A percentile compares a stretch with the other conserved stretches of the same genome.
phyloP scores from a whole-genome alignment of 2,888 invertebrate species.

The Leistus spinibarbis region DNA sequence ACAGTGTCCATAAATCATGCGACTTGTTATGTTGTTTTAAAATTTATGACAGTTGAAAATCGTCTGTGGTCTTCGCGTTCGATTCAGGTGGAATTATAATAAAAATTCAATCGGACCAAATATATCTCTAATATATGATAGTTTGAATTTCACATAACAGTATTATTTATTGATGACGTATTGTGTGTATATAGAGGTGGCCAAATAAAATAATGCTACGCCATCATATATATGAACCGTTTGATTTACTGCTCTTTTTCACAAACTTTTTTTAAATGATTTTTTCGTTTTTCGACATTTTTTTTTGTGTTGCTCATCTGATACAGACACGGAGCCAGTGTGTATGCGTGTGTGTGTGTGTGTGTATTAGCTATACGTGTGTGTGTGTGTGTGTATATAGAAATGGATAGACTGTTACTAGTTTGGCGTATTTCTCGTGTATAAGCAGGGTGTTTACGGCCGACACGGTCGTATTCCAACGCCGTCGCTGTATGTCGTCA shows the following conservation, averaged over 20 bases:
- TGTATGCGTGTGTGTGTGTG: slow-evolving; percentile 5
- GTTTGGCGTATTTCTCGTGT: neutral
- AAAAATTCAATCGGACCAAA: slow-evolving; percentile 35
- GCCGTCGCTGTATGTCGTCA: slow-evolving; percentile 43
- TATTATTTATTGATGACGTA: slow-evolving; percentile 33
- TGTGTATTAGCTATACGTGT: neutral
- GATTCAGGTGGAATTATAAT: slow-evolving; percentile 29
- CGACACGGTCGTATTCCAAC: slow-evolving; percentile 5
- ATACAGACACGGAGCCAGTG: slow-evolving; percentile 32
- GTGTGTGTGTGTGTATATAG: neutral
- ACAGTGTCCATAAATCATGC: neutral
- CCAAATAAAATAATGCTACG: slow-evolving; percentile 34
- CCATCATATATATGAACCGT: slow-evolving; percentile 6
- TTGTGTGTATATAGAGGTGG: slow-evolving; percentile 34
- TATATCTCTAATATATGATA: slow-evolving; percentile 34
- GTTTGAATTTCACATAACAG: slow-evolving; percentile 28
- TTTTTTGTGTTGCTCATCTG: slow-evolving; percentile 33
- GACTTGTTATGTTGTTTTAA: neutral
- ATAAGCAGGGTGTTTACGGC: slow-evolving; percentile 21
- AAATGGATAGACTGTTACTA: slow-evolving; percentile 26
- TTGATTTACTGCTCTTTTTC: slow-evolving; percentile 35
- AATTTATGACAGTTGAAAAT: slow-evolving; percentile 3
- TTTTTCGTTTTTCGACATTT: too few species aligned
- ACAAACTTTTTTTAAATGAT: slow-evolving; percentile 26
- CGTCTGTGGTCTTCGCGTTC: neutral